Percentiles rank a stretch among this genome's conserved stretches.
Evolutionary conservation across 1,140 invertebrate genomes (phyloP).

Genomic region (Procambarus clarkii): DNA sequence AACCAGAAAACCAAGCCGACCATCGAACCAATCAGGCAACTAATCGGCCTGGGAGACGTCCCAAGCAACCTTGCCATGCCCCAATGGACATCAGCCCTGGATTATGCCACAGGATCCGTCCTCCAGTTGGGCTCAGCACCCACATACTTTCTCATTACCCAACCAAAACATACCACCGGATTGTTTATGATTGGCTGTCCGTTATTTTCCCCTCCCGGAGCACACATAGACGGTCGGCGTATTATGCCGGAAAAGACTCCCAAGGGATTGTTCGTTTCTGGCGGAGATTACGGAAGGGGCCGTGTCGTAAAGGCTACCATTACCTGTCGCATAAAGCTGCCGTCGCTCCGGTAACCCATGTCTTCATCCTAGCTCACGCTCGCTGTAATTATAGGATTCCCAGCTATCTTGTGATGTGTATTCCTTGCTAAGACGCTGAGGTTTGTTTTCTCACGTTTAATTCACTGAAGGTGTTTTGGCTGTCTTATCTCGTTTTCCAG

Average conservation of each 20-base stretch:
- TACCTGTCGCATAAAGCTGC: constrained; percentile 43
- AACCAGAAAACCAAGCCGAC: too few relatives aligned
- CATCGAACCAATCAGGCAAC: too few relatives aligned
- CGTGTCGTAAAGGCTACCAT: background rate
- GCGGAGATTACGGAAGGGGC: constrained; percentile 28
- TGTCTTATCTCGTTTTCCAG: too few relatives aligned
- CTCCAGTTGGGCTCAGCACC: background rate
- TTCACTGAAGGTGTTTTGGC: too few relatives aligned
- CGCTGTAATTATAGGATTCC: constrained; percentile 35
- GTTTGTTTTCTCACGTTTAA: too few relatives aligned
- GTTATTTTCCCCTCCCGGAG: background rate
- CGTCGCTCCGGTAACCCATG: background rate
- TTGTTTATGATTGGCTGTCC: background rate
- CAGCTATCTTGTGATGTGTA: too few relatives aligned
- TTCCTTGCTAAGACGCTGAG: too few relatives aligned
- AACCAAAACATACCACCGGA: background rate
- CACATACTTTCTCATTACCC: background rate
- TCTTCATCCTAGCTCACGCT: constrained; percentile 44
- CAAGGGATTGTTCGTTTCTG: background rate
- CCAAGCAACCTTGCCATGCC: background rate
- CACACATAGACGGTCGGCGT: background rate
- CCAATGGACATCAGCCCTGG: background rate
- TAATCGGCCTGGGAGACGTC: too few relatives aligned
- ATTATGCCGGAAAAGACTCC: background rate
- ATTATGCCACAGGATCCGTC: background rate